Conservation (phyloP, 2,888 invertebrate genomes). For the Alentia gelatinosa region DNA sequence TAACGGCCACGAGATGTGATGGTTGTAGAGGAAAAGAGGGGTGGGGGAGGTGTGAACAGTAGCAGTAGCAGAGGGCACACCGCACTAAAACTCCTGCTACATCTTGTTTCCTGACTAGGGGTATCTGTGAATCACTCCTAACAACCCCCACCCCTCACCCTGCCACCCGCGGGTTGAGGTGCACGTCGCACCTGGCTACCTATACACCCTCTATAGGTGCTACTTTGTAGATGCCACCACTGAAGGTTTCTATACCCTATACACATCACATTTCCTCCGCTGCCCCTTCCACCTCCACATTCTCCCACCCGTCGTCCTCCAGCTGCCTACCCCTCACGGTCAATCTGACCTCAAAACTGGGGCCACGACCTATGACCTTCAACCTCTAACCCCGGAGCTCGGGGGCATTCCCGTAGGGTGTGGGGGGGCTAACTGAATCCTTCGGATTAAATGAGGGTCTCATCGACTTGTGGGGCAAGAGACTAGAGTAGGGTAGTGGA, state of each 20-base stretch:
- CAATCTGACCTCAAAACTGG: conserved; percentile 37
- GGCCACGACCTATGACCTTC: neutral
- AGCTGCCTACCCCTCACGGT: neutral
- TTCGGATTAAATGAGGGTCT: neutral
- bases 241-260: neutral
- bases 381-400: conserved; percentile 1
- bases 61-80: no score
- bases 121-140: neutral
- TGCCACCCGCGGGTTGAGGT: neutral
- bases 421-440: conserved; percentile 22
- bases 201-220: neutral
- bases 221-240: neutral
- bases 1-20: no score
- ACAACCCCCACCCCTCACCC: neutral
- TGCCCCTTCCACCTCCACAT: neutral
- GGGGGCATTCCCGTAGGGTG: neutral
- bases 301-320: neutral
- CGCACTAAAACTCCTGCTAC: no score
- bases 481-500: no score
- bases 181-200: neutral
- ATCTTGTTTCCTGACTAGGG: neutral
- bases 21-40: no score
- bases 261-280: neutral
- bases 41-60: no score
- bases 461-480: neutral